These are phyloP conservation scores for Epinotia ramella DNA, from an alignment of 2,888 invertebrate genomes.

Conservation along the genomic window DNA sequence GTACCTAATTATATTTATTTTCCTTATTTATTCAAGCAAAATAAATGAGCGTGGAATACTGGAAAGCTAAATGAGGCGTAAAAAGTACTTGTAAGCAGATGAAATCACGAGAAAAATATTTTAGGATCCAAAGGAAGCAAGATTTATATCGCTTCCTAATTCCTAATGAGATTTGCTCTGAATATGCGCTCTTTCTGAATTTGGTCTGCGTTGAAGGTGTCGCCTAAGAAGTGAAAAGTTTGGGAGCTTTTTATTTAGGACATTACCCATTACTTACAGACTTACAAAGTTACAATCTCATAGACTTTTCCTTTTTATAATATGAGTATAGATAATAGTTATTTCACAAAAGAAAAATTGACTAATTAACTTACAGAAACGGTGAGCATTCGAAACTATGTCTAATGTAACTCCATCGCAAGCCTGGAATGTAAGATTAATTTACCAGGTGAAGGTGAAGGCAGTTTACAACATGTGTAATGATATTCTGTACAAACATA, in stretches of 20 bases:
- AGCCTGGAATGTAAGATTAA: no score
- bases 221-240: background rate
- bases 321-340: no score
- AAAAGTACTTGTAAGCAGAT: background rate
- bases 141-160: background rate
- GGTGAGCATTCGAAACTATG: no score
- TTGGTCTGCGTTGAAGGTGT: background rate
- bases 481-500: no score
- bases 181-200: conserved; percentile 2
- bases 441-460: no score
- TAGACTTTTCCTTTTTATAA: no score
- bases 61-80: background rate
- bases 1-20: background rate
- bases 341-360: no score
- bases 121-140: background rate
- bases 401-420: no score
- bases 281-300: no score
- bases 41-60: background rate
- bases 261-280: background rate
- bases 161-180: conserved; percentile 14
- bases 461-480: no score
- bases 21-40: background rate
- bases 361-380: no score
- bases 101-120: background rate
- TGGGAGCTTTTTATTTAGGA: background rate